Conservation (phyloP, 2,888 invertebrate species). For the Hyalella azteca region DNA sequence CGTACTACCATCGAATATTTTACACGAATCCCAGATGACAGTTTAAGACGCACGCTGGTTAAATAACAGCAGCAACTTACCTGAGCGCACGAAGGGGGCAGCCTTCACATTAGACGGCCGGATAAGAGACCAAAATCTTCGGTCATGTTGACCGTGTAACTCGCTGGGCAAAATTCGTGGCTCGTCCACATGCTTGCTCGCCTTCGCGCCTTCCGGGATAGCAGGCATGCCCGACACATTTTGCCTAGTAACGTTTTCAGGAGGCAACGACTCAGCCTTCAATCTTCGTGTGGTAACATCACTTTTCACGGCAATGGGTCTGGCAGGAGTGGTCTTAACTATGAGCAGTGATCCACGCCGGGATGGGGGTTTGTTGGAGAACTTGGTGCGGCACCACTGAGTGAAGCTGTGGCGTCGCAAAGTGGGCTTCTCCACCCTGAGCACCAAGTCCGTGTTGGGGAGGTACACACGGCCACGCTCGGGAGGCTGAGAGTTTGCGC, state of each 20-base stretch:
- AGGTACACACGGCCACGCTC: neutral
- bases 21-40: neutral
- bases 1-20: too few species aligned
- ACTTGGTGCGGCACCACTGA: conserved; percentile 8
- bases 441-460: neutral
- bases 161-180: neutral
- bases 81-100: neutral
- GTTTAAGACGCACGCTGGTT: neutral
- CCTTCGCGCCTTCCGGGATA: neutral
- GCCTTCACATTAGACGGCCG: neutral
- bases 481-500: neutral
- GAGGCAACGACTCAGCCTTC: neutral
- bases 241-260: neutral
- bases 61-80: neutral
- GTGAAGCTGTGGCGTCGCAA: conserved; percentile 15
- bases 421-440: neutral
- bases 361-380: neutral
- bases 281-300: neutral
- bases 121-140: neutral
- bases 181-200: too few species aligned
- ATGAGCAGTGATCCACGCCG: conserved; percentile 2
- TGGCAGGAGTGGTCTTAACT: neutral
- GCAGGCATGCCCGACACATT: neutral
- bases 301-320: neutral
- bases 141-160: neutral